phyloP scores from a whole-genome alignment of 2,888 invertebrate species.

The Philereme vetulata region DNA sequence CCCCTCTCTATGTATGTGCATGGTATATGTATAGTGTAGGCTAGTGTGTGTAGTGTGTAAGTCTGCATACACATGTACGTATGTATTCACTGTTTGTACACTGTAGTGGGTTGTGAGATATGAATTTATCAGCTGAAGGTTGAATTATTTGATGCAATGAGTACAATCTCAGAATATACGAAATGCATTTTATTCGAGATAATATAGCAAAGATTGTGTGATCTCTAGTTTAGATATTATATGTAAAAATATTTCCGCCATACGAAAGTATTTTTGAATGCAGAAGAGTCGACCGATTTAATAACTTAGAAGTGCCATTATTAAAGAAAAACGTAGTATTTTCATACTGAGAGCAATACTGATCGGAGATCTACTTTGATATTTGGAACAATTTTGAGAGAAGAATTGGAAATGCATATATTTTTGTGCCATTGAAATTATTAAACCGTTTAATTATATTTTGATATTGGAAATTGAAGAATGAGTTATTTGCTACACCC shows the following conservation, averaged over 20 bases:
- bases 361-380: neutral
- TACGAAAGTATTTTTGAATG: constrained; percentile 39
- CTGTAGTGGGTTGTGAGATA: constrained; percentile 54
- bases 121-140: constrained; percentile 43
- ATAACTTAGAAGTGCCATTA: constrained; percentile 76
- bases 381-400: constrained; percentile 13
- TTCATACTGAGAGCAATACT: constrained; percentile 70
- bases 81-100: constrained; percentile 40
- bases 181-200: constrained; percentile 32
- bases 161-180: constrained; percentile 31
- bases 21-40: no score
- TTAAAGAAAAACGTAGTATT: constrained; percentile 69
- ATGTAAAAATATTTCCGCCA: constrained; percentile 29
- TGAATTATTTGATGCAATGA: constrained; percentile 27
- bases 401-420: constrained; percentile 43
- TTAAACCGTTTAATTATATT: constrained; percentile 3
- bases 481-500: constrained; percentile 5
- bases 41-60: constrained; percentile 20
- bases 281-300: constrained; percentile 34
- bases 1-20: no score
- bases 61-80: constrained; percentile 33
- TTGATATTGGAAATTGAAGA: constrained; percentile 3
- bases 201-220: constrained; percentile 34
- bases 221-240: constrained; percentile 30
- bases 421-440: constrained; percentile 47